A percentile compares a stretch with the other conserved stretches of the same genome.
Evolutionary conservation across 2,113 vertebrate species (phyloP).

Genomic region (Muntiacus muntjak): DNA sequence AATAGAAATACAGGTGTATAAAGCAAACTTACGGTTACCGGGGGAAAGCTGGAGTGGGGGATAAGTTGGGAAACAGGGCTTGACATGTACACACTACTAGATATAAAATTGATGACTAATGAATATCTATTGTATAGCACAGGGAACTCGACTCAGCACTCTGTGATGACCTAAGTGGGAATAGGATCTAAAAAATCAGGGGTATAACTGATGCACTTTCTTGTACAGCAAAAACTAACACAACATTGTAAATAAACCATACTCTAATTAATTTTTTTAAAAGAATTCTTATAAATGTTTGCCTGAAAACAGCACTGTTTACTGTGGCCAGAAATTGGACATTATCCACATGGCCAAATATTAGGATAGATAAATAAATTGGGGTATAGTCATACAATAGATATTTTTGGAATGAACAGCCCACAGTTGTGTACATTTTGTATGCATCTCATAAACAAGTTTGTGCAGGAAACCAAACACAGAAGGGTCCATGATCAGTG

Average conservation of each 20-base stretch:
- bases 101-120: neutral
- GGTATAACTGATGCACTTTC: neutral
- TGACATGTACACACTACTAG: neutral
- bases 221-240: neutral
- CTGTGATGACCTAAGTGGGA: neutral
- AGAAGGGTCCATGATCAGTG: neutral
- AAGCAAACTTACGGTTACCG: neutral
- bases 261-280: neutral
- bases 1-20: neutral
- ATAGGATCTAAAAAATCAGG: neutral
- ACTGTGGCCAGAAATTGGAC: neutral
- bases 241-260: neutral
- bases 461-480: neutral
- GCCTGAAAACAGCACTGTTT: neutral
- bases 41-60: neutral
- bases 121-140: neutral
- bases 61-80: neutral
- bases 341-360: neutral
- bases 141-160: neutral
- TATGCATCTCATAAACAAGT: neutral
- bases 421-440: rapidly evolving
- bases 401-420: neutral
- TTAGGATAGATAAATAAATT: neutral
- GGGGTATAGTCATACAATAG: neutral
- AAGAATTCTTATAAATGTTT: neutral